Evolutionary conservation across 2,797 vertebrate genomes (phyloP), one percentile per base, ranked within the genome.

Genomic region (Tiaroga cobitis): DNA sequence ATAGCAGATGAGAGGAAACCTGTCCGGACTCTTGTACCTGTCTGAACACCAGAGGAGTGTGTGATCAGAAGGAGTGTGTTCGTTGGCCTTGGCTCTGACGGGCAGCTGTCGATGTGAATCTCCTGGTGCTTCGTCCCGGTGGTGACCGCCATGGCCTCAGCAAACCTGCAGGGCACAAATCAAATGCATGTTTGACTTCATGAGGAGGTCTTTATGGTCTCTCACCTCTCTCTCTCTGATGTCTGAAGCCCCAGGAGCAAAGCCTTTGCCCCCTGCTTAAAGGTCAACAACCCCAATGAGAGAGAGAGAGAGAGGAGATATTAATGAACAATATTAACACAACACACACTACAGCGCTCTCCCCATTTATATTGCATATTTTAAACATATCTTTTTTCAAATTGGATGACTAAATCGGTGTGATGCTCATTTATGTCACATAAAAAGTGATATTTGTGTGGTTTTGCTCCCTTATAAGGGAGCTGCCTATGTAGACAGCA

Each of bases 161-260:
- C 75, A 85, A 90, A 92, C 93, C 93, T 93, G 92, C 89, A 92
- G 93, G 92, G 91, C 80, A 89, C 89, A 93, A 93, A 92, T 94
- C 92, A 93, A 93, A 93, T 86, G 86, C 93, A 90, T 94, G 92
- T 94, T 91, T 88, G 87, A 89, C 87, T 90, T 73, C 87, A 89
- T 89, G 88, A 88, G 92, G 87, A 92, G 90, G 89, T 90, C 92
- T 95, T 95, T 94, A 94, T 94, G 91, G 94, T 95, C 94, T 96
- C 95, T 95, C 94, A 93, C 95, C 93, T 95, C 74, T 92, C 80
- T 72, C 91, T 75, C 84, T 88, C 88, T 80, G 87, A 91, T 91
- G n/a, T 72, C 49, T 61, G 18, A 73, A 32, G 81, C 88, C 78
- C 83, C 78, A 68, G 87, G 89, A 84, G 85, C 21, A 39, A 15